Evolutionary conservation across 2,797 vertebrate genomes (phyloP).

Genomic region (Mycteria americana): DNA sequence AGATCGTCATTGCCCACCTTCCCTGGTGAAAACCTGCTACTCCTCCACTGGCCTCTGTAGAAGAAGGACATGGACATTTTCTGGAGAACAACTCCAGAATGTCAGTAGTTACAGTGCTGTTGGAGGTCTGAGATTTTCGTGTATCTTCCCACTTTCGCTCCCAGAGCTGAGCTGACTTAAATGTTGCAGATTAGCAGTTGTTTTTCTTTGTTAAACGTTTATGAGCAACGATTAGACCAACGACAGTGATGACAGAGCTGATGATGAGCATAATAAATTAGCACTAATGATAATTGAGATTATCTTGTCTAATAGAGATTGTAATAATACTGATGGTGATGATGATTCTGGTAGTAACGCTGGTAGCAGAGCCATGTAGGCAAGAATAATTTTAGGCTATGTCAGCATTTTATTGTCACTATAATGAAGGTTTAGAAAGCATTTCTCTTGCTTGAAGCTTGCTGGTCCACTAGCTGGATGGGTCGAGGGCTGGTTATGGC

Average conservation of each 20-base stretch:
- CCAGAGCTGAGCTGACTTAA: not conserved
- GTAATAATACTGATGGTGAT: not conserved
- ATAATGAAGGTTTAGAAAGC: not conserved
- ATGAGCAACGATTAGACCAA: not conserved
- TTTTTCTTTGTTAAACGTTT: slow-evolving; percentile 26
- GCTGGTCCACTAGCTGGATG: not conserved
- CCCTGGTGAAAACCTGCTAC: not conserved
- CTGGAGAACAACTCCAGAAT: not conserved
- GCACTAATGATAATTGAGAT: slow-evolving; percentile 26
- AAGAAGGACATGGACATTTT: not conserved
- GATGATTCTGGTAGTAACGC: not conserved
- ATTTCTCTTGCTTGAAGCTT: not conserved
- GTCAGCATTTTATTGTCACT: not conserved
- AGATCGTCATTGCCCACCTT: not conserved
- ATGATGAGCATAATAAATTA: slow-evolving; percentile 46
- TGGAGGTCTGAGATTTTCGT: not conserved
- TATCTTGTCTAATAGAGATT: slow-evolving; percentile 16
- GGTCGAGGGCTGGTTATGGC: not conserved
- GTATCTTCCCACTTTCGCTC: not conserved
- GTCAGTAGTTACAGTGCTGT: not conserved
- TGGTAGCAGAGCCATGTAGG: not conserved
- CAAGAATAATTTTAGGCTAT: not conserved
- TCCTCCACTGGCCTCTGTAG: not conserved
- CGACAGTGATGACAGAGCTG: slow-evolving; percentile 7
- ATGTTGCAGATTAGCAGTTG: not conserved